Evolutionary conservation across 1,140 invertebrate species (phyloP), one percentile per base, ranked within the genome.

Genomic region (Lamellibrachia luymesi): DNA sequence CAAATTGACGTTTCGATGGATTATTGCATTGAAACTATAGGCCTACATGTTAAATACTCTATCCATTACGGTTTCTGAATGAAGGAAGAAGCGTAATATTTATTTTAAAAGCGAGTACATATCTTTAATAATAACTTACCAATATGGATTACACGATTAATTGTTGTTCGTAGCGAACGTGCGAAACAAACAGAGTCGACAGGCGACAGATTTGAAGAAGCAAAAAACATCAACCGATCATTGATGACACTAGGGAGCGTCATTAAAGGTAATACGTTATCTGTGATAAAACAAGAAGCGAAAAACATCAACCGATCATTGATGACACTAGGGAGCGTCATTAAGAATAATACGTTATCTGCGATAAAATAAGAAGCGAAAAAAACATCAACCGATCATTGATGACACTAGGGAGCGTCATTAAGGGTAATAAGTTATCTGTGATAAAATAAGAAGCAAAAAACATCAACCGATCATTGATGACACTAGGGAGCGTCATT

Each of bases 301-400:
- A 94, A 92, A 50, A 94, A 94, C 90, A 95, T 95, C 38, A 95
- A 95, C 93, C 93, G 94, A 92, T 95, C 94, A 0, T 89, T 95
- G 17, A 93, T 94, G 80, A 93, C 93, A 10, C 51, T 95, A 8
- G 95, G 95, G 52, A 94, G 92, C 90, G 94, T 94, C 25, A 94
- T 95, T 38, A 93, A 94, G 90, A 92, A 92, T 89, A 38, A 38
- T 38, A 38, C 38, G 38, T 38, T 38, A 38, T 38, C 38, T 38
- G 94, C 27, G 95, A 95, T 51, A 91, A 94, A 51, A 94, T 95
- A 51, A 93, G 94, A 93, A 94, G 95, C 89, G 93, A 93, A 50
- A 94, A 93, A 51, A 94, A 94, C 91, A 95, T 95, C 49, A 95
- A 95, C 93, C 93, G 94, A 92, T 95, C 94, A 0, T 90, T 95